Evolutionary conservation across 2,797 vertebrate genomes (phyloP), one percentile per base, ranked within the genome.

Genomic region (Percopsis omiscomaycus): DNA sequence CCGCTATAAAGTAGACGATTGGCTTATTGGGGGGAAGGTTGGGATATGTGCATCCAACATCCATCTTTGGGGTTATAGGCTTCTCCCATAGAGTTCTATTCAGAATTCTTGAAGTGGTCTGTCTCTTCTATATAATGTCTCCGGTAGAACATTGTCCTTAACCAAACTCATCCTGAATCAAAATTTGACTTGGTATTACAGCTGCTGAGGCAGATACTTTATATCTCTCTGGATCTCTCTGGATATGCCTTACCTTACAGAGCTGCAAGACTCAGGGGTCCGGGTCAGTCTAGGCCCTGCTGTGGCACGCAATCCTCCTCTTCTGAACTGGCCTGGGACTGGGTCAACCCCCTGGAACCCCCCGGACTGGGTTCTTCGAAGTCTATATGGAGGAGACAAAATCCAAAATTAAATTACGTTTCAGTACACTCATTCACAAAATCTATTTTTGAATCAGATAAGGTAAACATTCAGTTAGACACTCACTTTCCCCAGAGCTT

Each of bases 401-500:
- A 65, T 13, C 28, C 10, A 22, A 22, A 22, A 46, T 45, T 46
- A 16, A 37, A 2, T 10, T 54, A 28, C 29, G 14, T 29, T 54
- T 12, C 10, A 13, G 27, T 51, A 12, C 15, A 50, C 51, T 28
- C 16, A 27, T 27, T 28, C 4, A 42, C 37, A 42, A 9, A 5
- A 42, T 42, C 8, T 42, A 42, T 42, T 42, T 42, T 42, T 42
- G 37, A 42, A 42, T 42, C 37, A 42, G 37, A 42, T 42, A 5
- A 32, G 30, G 30, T 32, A 32, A 5, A 42, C 37, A 42, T 9
- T 42, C 37, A 42, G 37, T 42, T 42, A 42, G 15, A 22, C 46
- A 93, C 97, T 95, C 91, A 98, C 97, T 95, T 99, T 86, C 96
- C 97, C 96, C 95, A 98, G 74, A 99, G 94, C 86, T 94, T 97